phyloP scores from a whole-genome alignment of 1,140 invertebrate species.

The Neodiprion lecontei region DNA sequence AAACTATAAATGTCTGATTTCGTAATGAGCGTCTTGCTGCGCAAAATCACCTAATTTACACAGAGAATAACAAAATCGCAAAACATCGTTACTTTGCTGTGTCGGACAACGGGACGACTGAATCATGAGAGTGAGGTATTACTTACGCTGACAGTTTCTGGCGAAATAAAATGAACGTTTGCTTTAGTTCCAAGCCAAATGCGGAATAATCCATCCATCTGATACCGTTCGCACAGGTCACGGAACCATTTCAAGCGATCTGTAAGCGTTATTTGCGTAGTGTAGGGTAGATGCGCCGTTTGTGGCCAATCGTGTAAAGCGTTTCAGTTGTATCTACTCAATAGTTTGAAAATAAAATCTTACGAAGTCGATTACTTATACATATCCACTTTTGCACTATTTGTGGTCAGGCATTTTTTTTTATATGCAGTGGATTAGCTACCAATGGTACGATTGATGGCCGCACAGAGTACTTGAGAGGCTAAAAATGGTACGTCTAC shows the following conservation, averaged over 20 bases:
- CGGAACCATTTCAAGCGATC: conserved; percentile 35
- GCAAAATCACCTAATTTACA: conserved; percentile 41
- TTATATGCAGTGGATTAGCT: too few species aligned
- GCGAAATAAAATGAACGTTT: conserved; percentile 40
- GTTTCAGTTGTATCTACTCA: too few species aligned
- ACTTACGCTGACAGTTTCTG: conserved; percentile 43
- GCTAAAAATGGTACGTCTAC: too few species aligned
- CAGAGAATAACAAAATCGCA: background rate
- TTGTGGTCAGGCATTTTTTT: conserved; percentile 64
- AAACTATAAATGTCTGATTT: conserved; percentile 72
- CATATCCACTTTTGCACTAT: too few species aligned
- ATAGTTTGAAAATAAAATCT: too few species aligned
- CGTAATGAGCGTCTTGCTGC: conserved; percentile 62
- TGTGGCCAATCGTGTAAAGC: too few species aligned
- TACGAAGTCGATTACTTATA: too few species aligned
- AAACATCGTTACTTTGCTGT: conserved; percentile 19
- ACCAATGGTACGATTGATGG: conserved; percentile 65
- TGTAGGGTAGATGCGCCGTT: background rate
- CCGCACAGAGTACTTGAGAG: too few species aligned
- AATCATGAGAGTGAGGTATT: background rate
- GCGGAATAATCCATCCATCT: conserved; percentile 36
- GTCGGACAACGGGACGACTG: background rate
- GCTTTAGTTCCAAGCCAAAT: conserved; percentile 34
- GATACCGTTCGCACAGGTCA: conserved; percentile 25
- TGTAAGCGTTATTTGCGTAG: conserved; percentile 20